Evolutionary conservation across 2,888 invertebrate genomes (phyloP), one percentile per base, ranked within the genome.

Genomic region (Cryptophagus acutangulus): DNA sequence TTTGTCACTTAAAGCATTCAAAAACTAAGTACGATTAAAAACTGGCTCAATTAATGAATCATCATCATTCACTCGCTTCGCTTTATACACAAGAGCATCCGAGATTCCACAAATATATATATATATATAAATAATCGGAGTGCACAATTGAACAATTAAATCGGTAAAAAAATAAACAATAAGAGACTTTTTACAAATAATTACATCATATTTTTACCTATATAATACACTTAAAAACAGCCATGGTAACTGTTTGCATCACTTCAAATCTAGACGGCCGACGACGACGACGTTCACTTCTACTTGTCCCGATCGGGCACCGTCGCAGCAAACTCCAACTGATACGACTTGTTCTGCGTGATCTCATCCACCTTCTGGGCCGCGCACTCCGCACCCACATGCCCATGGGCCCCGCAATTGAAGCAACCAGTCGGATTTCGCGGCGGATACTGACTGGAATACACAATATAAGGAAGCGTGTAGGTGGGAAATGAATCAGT

Each of bases 321-420:
- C 10, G 62, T 45, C 28, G 62, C 33, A 6, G 47, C 73, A 65
- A 78, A 83, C 67, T 82, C 82, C 45, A 84, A 69, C 66, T 78
- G 80, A 61, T 81, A 84, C 46, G 78, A 76, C 50, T 80, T 79
- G 49, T 80, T 79, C 55, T 83, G 77, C 26, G 90, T 88, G 71
- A 91, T 86, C 70, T 91, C 90, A 68, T 95, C 93, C 81, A 94
- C 89, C 40, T 89, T 89, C 49, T 85, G 85, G 66, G 90, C 90
- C 62, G 85, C 84, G 68, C 94, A 95, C 55, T 93, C 93, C 57
- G 79, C 76, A 15, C 91, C 91, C 36, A 78, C 76, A 69, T 95
- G 94, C 36, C 79, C 84, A 40, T 81, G 77, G 38, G 83, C 84
- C 45, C 94, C 94, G 72, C 95, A 95, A 69, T 94, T 95, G 74